phyloP scores from a whole-genome alignment of 2,888 invertebrate genomes.

The Ryuthela nishihirai region DNA sequence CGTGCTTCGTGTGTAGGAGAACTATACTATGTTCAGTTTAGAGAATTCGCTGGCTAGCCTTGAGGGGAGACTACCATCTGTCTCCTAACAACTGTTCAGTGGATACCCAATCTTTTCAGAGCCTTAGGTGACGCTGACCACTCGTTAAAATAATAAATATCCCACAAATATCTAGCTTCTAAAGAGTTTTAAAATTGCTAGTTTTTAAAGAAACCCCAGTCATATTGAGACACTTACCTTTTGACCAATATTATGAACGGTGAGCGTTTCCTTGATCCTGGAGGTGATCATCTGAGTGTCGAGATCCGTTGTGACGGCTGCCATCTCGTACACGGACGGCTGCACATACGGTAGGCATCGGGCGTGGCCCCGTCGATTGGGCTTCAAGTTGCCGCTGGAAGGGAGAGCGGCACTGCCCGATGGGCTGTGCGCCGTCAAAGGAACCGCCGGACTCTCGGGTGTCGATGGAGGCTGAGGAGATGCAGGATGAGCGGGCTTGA shows the following conservation, averaged over 20 bases:
- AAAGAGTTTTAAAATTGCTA: no score
- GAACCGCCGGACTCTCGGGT: slow-evolving; percentile 23
- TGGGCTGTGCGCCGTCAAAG: slow-evolving; percentile 25
- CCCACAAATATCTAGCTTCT: no score
- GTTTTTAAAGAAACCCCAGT: no score
- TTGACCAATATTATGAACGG: slow-evolving; percentile 96
- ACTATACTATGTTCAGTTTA: no score
- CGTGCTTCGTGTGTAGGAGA: no score
- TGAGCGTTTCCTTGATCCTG: slow-evolving; percentile 91
- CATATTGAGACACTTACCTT: slow-evolving; percentile 58
- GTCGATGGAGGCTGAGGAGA: slow-evolving; percentile 12
- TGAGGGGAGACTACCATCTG: no score
- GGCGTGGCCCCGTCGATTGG: slow-evolving; percentile 9
- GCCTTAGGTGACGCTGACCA: not conserved
- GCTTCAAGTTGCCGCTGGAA: slow-evolving; percentile 17
- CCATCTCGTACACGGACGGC: slow-evolving; percentile 92
- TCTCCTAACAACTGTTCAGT: no score
- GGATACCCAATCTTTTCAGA: not conserved
- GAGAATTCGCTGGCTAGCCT: no score
- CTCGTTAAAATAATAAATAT: no score
- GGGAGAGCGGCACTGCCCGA: slow-evolving; percentile 22
- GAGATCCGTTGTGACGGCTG: slow-evolving; percentile 90
- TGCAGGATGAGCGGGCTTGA: slow-evolving; percentile 9
- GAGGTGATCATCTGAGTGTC: slow-evolving; percentile 96
- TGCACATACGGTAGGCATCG: slow-evolving; percentile 29